Conservation (phyloP, 2,797 vertebrate genomes). For the Rhodeus uyekii region DNA sequence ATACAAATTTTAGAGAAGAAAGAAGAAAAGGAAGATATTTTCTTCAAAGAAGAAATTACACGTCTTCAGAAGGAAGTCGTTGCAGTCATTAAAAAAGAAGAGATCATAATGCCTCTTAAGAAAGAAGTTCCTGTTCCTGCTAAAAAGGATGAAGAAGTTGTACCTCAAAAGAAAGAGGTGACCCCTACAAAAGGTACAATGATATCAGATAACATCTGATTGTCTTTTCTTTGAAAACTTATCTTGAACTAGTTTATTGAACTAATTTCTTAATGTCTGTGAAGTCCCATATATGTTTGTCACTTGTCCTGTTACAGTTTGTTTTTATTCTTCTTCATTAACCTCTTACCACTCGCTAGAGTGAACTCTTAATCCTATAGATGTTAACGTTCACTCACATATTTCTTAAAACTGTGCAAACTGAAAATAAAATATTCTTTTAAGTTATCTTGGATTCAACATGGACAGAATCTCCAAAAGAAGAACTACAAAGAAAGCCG, state of each 20-base stretch:
- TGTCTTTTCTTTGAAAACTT: constrained; percentile 10
- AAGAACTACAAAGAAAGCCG: neutral
- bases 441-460: constrained; percentile 24
- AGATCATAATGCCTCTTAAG: neutral
- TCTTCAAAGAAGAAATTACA: neutral
- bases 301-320: neutral
- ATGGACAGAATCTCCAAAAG: neutral
- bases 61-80: neutral
- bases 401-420: constrained; percentile 5
- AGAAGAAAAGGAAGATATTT: neutral
- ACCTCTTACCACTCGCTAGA: constrained; percentile 43
- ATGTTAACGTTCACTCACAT: neutral
- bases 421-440: constrained; percentile 21
- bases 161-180: constrained; percentile 67
- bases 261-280: neutral
- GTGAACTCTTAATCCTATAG: constrained; percentile 29
- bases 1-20: constrained; percentile 7
- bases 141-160: constrained; percentile 35
- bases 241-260: constrained; percentile 2
- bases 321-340: constrained; percentile 10
- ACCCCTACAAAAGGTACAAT: constrained; percentile 53
- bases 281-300: neutral
- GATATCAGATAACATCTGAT: neutral
- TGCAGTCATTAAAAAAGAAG: constrained; percentile 28
- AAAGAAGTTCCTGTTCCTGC: neutral